These are phyloP conservation scores for Chloebia gouldiae DNA, from an alignment of 2,113 vertebrate genomes.

Conservation along the genomic window DNA sequence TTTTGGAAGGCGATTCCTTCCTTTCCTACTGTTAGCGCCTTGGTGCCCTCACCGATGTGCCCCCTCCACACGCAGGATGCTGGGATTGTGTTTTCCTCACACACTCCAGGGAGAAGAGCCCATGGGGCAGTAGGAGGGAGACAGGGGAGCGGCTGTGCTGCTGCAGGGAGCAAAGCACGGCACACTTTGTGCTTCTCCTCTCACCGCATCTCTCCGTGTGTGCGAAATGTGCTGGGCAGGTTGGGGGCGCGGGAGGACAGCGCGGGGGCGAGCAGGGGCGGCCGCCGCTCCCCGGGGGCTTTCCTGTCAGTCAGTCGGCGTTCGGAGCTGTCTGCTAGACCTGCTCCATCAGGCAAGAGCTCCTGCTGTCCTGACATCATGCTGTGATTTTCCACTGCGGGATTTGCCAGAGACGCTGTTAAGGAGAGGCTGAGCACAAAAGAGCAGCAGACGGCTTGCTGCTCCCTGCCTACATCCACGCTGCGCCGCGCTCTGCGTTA, in stretches of 20 bases:
- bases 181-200: not conserved
- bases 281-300: not conserved
- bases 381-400: conserved; percentile 23
- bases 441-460: conserved; percentile 46
- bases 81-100: not conserved
- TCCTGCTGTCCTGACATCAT: not conserved
- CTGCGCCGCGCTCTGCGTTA: not conserved
- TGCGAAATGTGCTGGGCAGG: not conserved
- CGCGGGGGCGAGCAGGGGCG: fast-evolving
- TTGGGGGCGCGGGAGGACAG: not conserved
- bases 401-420: not conserved
- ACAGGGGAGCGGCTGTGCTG: not conserved
- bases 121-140: not conserved
- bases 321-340: not conserved
- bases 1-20: not conserved
- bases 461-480: not conserved
- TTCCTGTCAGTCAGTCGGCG: fast-evolving
- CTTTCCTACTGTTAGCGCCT: not conserved
- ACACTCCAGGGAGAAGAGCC: not conserved
- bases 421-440: conserved; percentile 29
- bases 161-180: fast-evolving
- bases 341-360: not conserved
- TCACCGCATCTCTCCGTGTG: not conserved
- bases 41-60: not conserved
- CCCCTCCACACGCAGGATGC: not conserved